Evolutionary conservation across 2,113 vertebrate genomes (phyloP), one percentile per base, ranked within the genome.

Genomic region (Hypomesus transpacificus): DNA sequence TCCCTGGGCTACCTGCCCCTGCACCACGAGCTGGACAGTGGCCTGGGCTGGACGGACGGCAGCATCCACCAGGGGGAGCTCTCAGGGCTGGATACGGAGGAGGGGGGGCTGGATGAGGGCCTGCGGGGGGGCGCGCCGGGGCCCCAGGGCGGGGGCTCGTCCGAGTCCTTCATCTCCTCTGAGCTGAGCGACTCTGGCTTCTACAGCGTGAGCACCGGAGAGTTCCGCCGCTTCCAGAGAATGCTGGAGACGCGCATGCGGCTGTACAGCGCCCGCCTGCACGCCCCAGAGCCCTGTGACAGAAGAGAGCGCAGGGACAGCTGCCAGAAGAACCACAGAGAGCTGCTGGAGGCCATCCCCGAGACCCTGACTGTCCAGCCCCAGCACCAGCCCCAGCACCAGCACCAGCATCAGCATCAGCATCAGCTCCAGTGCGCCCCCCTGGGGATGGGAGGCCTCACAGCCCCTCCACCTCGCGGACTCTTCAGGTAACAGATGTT

Each of bases 301-400:
- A 87, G 88, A 57, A 76, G 89, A 3, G 90, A 92, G 73, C 82
- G 89, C 1, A 82, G 90, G 2, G 92, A 92, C 68, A 88, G 87
- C 73, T 90, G 88, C 34, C 91, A 89, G n/a, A 92, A 91, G 73
- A 90, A 86, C 53, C 91, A 92, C 77, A 83, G 90, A 0, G 91
- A 92, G 78, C 85, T 92, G 66, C 82, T 93, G 58, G 92, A 93
- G 78, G 90, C 92, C 70, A 93, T 93, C 65, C 92, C 92, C 0
- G 92, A 93, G 74, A 80, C 89, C 0, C 80, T 91, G 65, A 84
- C 88, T 5, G 76, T 88, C 52, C 91, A 92, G 74, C 88, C 88
- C 0, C 89, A 86, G 61, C 7, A 0, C 39, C 39, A 46, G 39
- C 7, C 1, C 6, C 39, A 46, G 39, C 7, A 8, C 39, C 39